phyloP scores from a whole-genome alignment of 1,140 invertebrate genomes.

The Drosophila lini region DNA sequence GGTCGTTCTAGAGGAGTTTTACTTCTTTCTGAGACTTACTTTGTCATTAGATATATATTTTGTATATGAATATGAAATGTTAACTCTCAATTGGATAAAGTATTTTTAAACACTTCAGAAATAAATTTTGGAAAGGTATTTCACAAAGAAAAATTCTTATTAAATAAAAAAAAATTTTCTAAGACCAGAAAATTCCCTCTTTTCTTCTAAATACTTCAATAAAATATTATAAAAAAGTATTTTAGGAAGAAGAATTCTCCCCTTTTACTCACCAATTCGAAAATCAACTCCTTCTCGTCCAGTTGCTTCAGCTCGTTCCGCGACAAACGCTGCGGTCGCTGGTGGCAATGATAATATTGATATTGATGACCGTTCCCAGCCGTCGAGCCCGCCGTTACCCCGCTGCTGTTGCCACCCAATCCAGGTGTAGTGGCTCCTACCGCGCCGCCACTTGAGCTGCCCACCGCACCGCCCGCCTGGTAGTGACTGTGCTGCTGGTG shows the following conservation, averaged over 20 bases:
- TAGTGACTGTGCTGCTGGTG: constrained; percentile 66
- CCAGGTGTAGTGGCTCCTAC: background rate
- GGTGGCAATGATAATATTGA: constrained; percentile 69
- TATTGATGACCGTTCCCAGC: constrained; percentile 49
- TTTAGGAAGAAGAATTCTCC: too few species aligned
- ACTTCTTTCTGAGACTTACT: background rate
- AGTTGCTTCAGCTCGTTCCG: constrained; percentile 93
- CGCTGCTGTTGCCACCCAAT: constrained; percentile 1
- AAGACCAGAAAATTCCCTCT: too few species aligned
- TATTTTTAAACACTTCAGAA: background rate
- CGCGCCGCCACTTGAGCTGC: constrained; percentile 30
- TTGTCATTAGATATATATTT: too few species aligned
- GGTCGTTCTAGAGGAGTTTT: constrained; percentile 12
- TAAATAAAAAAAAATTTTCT: too few species aligned
- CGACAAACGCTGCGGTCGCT: constrained; percentile 89
- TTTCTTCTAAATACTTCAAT: too few species aligned
- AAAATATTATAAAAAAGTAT: too few species aligned
- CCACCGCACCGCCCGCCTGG: constrained; percentile 66
- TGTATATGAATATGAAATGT: too few species aligned
- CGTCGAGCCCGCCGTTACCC: background rate
- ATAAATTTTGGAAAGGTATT: background rate
- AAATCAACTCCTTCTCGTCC: constrained; percentile 97
- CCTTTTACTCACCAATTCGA: constrained; percentile 90
- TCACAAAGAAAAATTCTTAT: too few species aligned
- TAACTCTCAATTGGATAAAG: too few species aligned